Percentiles rank a stretch among this genome's conserved stretches.
Evolutionary conservation across 1,140 invertebrate genomes (phyloP).

Genomic region (Caerostris extrusa): DNA sequence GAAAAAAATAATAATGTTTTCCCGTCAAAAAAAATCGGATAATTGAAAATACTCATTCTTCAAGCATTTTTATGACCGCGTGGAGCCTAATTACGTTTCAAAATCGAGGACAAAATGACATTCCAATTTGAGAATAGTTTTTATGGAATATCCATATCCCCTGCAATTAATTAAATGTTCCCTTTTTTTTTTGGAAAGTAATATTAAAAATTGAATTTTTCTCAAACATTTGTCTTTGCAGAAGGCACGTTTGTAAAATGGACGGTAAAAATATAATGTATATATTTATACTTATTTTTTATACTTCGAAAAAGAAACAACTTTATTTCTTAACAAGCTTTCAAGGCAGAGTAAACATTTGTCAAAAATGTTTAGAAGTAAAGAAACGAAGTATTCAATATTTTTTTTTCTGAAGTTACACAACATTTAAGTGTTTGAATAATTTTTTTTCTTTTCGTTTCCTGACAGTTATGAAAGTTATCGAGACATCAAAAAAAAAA

Average conservation of each 20-base stretch:
- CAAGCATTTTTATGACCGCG: background rate
- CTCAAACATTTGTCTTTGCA: background rate
- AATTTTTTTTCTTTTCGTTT: background rate
- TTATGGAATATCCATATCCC: background rate
- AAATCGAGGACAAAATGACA: background rate
- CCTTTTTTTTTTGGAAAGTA: background rate
- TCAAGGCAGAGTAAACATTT: constrained; percentile 7
- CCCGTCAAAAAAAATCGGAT: background rate
- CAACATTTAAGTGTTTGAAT: background rate
- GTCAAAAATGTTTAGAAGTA: constrained; percentile 27
- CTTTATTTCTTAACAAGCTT: constrained; percentile 6
- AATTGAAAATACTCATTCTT: background rate
- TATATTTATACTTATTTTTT: background rate
- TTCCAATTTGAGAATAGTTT: background rate
- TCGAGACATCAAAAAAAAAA: background rate
- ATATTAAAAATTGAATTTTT: constrained; percentile 36
- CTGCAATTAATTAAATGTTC: background rate
- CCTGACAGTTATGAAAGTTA: constrained; percentile 36
- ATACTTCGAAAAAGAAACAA: background rate
- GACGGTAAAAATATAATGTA: background rate
- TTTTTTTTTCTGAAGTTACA: background rate
- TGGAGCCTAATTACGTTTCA: constrained; percentile 23
- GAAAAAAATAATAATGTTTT: background rate
- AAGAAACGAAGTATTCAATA: background rate
- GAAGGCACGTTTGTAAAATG: background rate